Percentiles rank a stretch among this genome's conserved stretches.
phyloP scores from a whole-genome alignment of 1,140 invertebrate genomes.

The Drosophila ogumai region DNA sequence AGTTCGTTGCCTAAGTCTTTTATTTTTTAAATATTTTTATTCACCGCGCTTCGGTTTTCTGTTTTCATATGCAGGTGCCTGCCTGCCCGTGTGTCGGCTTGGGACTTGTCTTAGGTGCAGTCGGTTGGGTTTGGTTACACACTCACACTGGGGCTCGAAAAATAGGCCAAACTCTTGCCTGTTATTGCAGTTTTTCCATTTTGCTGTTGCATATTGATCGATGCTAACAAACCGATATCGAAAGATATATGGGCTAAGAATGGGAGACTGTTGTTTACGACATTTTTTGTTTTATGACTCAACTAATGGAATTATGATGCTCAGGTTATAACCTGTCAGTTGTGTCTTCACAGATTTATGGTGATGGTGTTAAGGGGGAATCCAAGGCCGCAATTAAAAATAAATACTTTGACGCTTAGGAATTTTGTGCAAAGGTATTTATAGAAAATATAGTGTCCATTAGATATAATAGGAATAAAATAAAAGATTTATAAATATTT shows the following conservation, averaged over 20 bases:
- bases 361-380: conserved; percentile 7
- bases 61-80: conserved; percentile 43
- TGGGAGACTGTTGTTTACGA: conserved; percentile 5
- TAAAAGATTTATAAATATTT: background rate
- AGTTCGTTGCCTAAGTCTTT: conserved; percentile 83
- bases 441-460: background rate
- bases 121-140: conserved; percentile 31
- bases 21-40: conserved; percentile 69
- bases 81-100: conserved; percentile 32
- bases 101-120: conserved; percentile 52
- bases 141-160: conserved; percentile 28
- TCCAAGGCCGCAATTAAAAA: conserved; percentile 7
- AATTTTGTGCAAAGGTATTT: background rate
- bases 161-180: conserved; percentile 72
- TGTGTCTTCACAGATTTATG: conserved; percentile 9
- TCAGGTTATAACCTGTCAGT: conserved; percentile 19
- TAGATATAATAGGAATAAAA: background rate
- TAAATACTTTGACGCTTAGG: background rate
- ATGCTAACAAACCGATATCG: conserved; percentile 23
- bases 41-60: conserved; percentile 35
- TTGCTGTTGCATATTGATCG: conserved; percentile 45
- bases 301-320: conserved; percentile 43
- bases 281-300: conserved; percentile 35
- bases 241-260: conserved; percentile 37
- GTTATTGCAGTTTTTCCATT: conserved; percentile 46